Evolutionary conservation across 2,888 invertebrate genomes (phyloP).

Genomic region (Lagria hirta): DNA sequence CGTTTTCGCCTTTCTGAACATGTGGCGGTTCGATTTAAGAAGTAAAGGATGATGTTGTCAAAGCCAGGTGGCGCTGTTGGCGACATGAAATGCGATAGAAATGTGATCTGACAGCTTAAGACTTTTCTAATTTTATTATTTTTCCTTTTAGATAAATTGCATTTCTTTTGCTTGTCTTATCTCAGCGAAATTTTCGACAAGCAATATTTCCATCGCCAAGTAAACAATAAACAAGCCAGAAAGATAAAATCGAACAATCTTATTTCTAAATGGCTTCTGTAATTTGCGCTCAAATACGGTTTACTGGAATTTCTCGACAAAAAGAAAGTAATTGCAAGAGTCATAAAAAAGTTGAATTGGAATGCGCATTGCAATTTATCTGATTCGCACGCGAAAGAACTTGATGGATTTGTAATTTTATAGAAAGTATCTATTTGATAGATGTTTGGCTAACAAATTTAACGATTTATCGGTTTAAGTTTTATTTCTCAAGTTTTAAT

Average conservation of each 20-base stretch:
- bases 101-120: constrained; percentile 45
- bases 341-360: constrained; percentile 20
- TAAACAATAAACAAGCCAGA: constrained; percentile 24
- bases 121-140: constrained; percentile 45
- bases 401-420: constrained; percentile 27
- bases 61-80: constrained; percentile 43
- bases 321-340: constrained; percentile 22
- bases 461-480: no score
- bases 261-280: constrained; percentile 20
- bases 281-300: constrained; percentile 6
- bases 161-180: constrained; percentile 25
- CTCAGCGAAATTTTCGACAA: constrained; percentile 14
- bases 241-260: constrained; percentile 17
- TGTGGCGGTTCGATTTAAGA: constrained; percentile 38
- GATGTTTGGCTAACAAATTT: constrained; percentile 14
- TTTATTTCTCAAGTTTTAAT: no score
- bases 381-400: constrained; percentile 18
- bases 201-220: constrained; percentile 22
- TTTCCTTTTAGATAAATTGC: constrained; percentile 36
- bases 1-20: no score
- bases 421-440: constrained; percentile 19
- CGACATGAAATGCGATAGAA: constrained; percentile 44
- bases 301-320: constrained; percentile 11
- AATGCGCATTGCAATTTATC: constrained; percentile 21
- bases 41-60: constrained; percentile 47